phyloP scores from a whole-genome alignment of 2,113 vertebrate species.

The Mormoops blainvillei region DNA sequence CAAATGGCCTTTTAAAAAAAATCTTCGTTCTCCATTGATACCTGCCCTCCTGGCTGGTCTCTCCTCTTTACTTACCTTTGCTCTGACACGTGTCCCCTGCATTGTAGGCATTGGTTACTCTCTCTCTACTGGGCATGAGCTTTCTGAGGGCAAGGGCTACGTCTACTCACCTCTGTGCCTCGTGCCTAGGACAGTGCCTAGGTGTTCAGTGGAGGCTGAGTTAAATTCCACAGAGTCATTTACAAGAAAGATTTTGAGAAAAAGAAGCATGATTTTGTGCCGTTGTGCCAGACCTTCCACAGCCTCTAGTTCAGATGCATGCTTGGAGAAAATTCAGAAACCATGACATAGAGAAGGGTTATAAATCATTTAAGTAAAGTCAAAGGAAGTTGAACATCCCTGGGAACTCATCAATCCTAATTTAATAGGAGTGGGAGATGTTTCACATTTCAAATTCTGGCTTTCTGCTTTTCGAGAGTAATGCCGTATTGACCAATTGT shows the following conservation, averaged over 20 bases:
- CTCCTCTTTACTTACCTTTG: not conserved
- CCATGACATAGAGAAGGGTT: conserved; percentile 23
- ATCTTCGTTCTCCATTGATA: not conserved
- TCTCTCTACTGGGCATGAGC: not conserved
- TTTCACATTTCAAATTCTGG: conserved; percentile 60
- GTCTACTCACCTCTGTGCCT: not conserved
- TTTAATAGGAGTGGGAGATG: conserved; percentile 53
- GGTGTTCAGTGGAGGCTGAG: not conserved
- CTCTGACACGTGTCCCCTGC: not conserved
- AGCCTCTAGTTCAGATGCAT: conserved; percentile 30
- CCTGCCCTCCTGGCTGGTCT: not conserved
- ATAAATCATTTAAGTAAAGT: conserved; percentile 57
- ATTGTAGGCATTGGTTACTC: not conserved
- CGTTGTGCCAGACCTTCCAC: not conserved
- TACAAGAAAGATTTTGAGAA: not conserved
- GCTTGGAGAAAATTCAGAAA: conserved; percentile 63
- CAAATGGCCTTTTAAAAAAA: not conserved
- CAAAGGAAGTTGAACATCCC: conserved; percentile 69
- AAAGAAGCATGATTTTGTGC: not conserved
- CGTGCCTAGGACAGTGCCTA: not conserved
- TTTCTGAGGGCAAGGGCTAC: not conserved
- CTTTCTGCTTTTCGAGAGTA: conserved; percentile 57
- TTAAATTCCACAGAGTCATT: not conserved
- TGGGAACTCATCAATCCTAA: conserved; percentile 66
- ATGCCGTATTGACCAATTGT: conserved; percentile 29